These are phyloP conservation scores for Oreochromis aureus DNA, from an alignment of 2,113 vertebrate genomes.

Conservation along the genomic window DNA sequence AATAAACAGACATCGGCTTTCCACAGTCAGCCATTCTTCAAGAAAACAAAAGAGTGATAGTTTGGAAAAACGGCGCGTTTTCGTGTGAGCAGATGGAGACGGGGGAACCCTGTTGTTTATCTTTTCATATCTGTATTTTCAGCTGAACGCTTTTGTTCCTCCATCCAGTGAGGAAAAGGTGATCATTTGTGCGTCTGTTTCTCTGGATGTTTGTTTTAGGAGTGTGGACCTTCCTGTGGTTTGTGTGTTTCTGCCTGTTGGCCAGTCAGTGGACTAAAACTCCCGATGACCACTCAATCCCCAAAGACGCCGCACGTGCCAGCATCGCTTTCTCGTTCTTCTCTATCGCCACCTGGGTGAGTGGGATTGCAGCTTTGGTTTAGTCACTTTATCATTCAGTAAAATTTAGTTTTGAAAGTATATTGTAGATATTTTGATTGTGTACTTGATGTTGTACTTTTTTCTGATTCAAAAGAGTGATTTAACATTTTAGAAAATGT, in stretches of 20 bases:
- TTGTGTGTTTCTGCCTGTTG: constrained; percentile 86
- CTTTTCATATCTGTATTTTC: not conserved
- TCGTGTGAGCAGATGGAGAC: not conserved
- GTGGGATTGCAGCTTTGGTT: constrained; percentile 13
- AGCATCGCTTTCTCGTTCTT: constrained; percentile 89
- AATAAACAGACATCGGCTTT: constrained; percentile 1
- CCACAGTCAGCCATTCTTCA: constrained; percentile 27
- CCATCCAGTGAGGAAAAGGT: not conserved
- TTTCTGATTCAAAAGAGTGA: not conserved
- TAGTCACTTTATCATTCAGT: not conserved
- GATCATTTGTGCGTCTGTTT: not conserved
- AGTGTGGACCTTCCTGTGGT: constrained; percentile 89
- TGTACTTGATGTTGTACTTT: not conserved
- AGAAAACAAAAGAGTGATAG: constrained; percentile 30
- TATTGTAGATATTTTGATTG: not conserved
- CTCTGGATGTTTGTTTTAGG: constrained; percentile 63
- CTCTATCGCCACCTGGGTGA: constrained; percentile 90
- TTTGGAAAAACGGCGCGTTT: not conserved
- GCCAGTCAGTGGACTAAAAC: constrained; percentile 80
- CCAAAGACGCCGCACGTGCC: constrained; percentile 74
- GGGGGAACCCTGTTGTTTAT: not conserved
- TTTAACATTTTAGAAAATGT: not conserved
- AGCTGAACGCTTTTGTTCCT: not conserved
- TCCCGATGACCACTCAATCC: rapidly evolving
- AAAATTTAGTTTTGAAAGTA: not conserved